Evolutionary conservation across 2,888 invertebrate genomes (phyloP).

Genomic region (Drosophila pegasa): DNA sequence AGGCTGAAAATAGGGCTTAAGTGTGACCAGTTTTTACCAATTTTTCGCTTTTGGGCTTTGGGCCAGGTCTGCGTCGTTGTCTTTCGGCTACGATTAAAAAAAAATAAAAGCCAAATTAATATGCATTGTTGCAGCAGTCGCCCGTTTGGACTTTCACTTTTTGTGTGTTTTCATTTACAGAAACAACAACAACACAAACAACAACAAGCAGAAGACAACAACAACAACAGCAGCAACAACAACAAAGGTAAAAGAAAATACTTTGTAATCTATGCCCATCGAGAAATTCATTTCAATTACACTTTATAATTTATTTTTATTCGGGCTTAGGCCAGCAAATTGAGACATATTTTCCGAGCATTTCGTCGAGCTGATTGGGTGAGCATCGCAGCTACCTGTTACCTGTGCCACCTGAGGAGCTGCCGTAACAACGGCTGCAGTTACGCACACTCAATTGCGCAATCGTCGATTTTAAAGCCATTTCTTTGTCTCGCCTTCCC

Average conservation of each 20-base stretch:
- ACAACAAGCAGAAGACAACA: slow-evolving; percentile 2
- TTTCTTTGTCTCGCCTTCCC: slow-evolving; percentile 47
- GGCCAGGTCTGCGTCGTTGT: slow-evolving; percentile 13
- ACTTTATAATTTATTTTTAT: slow-evolving; percentile 21
- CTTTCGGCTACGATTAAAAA: slow-evolving; percentile 24
- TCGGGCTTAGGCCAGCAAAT: slow-evolving; percentile 17
- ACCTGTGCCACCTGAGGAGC: neutral
- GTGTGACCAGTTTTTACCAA: slow-evolving; percentile 26
- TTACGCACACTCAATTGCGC: slow-evolving; percentile 72
- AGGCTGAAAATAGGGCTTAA: slow-evolving; percentile 35
- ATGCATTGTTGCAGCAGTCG: slow-evolving; percentile 75
- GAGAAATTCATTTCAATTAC: slow-evolving; percentile 58
- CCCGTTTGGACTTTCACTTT: slow-evolving; percentile 73
- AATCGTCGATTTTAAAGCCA: slow-evolving; percentile 36
- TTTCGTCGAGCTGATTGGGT: slow-evolving; percentile 41
- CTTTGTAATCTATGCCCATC: slow-evolving; percentile 31
- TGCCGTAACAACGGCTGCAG: slow-evolving; percentile 37
- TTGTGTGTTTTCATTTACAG: slow-evolving; percentile 67
- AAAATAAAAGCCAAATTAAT: slow-evolving; percentile 63
- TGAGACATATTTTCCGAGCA: slow-evolving; percentile 40
- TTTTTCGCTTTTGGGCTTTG: slow-evolving; percentile 56
- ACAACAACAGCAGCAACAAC: slow-evolving; percentile 2
- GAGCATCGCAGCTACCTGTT: slow-evolving; percentile 29
- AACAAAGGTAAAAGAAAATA: slow-evolving; percentile 20
- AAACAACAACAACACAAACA: slow-evolving; percentile 11